Base-by-base conservation (phyloP, 1,140 invertebrate species). In the Batillaria attramentaria region DNA sequence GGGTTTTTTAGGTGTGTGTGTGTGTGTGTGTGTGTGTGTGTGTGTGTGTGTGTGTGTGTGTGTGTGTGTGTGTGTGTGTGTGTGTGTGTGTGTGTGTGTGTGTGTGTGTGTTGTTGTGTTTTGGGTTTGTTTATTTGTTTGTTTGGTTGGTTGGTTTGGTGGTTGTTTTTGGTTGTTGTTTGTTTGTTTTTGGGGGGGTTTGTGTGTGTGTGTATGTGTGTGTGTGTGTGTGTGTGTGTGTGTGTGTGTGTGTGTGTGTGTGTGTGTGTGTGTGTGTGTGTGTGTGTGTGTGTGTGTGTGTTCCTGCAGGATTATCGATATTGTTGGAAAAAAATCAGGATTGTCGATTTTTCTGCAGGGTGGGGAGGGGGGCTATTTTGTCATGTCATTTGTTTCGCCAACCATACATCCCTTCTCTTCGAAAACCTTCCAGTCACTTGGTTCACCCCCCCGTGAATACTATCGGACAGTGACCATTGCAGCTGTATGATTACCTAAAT, bases 11-110 rank as follows among this genome's bases (percentile, higher is more conserved):
- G 8, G 46, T 50, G 46, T 50, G 46, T 50, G 46, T 50, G 46
- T 50, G 46, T 50, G 46, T 50, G 46, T 50, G 46, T 50, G 46
- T 50, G 46, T 50, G 46, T 50, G 46, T 50, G 46, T 50, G 46
- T 50, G 46, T 50, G 46, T 24, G 46, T 50, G 46, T 50, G 46
- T 50, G 46, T 50, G 46, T 50, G 46, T 50, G 46, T 50, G 46
- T 50, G 46, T 50, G 46, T 50, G 46, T 24, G 46, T 24, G 46
- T 50, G 46, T 24, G 46, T 50, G 46, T 50, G 46, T 50, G 46
- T 50, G 46, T 50, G 46, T 50, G 46, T 50, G 46, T 50, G 46
- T 50, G 46, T 50, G 46, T 50, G 46, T 50, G 46, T 50, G 46
- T 50, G 46, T 50, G 46, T 50, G 46, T 50, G 10, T 8, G 46